Percentiles rank a stretch among this genome's conserved stretches.
phyloP scores from a whole-genome alignment of 2,888 invertebrate species.

The Griposia aprilina region DNA sequence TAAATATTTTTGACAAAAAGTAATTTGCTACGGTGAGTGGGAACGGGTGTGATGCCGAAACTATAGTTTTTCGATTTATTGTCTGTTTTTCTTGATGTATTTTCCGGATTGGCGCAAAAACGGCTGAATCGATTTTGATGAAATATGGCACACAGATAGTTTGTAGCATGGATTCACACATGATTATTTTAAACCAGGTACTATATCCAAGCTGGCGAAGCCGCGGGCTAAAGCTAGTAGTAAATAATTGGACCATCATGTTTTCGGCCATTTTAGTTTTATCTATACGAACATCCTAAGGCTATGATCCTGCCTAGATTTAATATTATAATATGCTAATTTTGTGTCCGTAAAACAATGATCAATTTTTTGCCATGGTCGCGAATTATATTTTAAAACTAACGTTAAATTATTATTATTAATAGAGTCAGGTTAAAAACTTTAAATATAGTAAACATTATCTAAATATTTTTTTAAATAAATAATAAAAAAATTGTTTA shows the following conservation, averaged over 20 bases:
- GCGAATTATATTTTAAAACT: constrained; percentile 10
- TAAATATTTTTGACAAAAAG: too few relatives aligned
- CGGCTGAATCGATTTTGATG: not conserved
- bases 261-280: constrained; percentile 26
- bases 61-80: too few relatives aligned
- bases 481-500: too few relatives aligned
- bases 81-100: not conserved
- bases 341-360: constrained; percentile 3
- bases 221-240: not conserved
- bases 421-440: not conserved
- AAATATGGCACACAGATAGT: not conserved
- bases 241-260: constrained; percentile 8
- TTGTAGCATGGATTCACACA: not conserved
- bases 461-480: not conserved
- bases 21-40: too few relatives aligned
- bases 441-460: not conserved
- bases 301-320: constrained; percentile 34
- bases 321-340: constrained; percentile 13
- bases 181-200: too few relatives aligned
- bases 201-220: too few relatives aligned
- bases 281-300: constrained; percentile 21
- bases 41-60: too few relatives aligned
- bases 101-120: not conserved
- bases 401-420: constrained; percentile 15
- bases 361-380: constrained; percentile 1